These are phyloP conservation scores for Nymphicus hollandicus DNA, from an alignment of 2,113 vertebrate genomes.

Conservation along the genomic window DNA sequence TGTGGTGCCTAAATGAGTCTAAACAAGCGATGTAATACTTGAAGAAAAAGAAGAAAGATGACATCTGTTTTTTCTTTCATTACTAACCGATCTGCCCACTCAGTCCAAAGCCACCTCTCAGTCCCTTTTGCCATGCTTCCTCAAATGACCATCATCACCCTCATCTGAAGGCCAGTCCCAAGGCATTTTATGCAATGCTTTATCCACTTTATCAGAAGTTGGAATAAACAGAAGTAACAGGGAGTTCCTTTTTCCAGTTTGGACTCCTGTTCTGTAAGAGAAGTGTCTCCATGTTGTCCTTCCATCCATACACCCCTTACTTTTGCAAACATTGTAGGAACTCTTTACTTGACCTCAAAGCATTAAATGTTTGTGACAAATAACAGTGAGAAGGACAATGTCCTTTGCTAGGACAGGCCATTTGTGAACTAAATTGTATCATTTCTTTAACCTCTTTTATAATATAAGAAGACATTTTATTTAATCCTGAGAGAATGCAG, in stretches of 20 bases:
- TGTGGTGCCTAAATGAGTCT: not conserved
- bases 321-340: not conserved
- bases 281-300: not conserved
- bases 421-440: not conserved
- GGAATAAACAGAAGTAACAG: not conserved
- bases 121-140: not conserved
- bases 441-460: not conserved
- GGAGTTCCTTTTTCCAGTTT: not conserved
- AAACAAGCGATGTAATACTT: rapidly evolving
- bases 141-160: not conserved
- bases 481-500: not conserved
- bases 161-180: not conserved
- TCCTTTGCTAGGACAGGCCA: not conserved
- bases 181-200: not conserved
- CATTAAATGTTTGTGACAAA: not conserved
- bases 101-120: not conserved
- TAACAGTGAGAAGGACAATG: not conserved
- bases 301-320: not conserved
- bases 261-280: not conserved
- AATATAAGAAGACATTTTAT: not conserved
- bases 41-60: not conserved
- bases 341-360: not conserved
- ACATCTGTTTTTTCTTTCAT: not conserved
- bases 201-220: not conserved
- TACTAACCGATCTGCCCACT: not conserved